Evolutionary conservation across 2,888 invertebrate genomes (phyloP), one percentile per base, ranked within the genome.

Genomic region (Netelia inedita): DNA sequence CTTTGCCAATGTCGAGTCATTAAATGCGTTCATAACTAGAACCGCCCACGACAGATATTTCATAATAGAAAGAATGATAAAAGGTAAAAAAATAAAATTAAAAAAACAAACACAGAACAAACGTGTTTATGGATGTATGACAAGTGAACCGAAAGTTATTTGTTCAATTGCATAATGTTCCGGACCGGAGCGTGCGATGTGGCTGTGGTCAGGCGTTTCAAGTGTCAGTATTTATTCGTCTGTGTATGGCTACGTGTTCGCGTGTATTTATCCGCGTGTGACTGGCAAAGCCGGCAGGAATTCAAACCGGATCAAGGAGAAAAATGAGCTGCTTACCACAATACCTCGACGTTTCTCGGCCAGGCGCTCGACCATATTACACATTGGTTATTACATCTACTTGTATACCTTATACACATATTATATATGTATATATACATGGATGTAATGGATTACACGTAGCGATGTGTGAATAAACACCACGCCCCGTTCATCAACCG

Each of bases 281-380:
- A 75, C 43, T 23, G 57, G 79, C 63, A 14, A 83, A 75, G 59
- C 35, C 57, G 66, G 55, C 19, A 57, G 75, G 75, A 87, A 80
- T 86, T 83, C 73, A 83, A 86, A 87, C 87, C 80, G 86, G 83
- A 86, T 86, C 76, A 84, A 85, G 75, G 79, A 79, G 78, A 83
- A 85, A 86, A 84, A 69, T 59, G 53, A 82, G 61, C 69, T 79
- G 78, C 81, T 85, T 74, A 68, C 76, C 71, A 85, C 84, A 78
- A 81, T 81, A 66, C 72, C 75, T 71, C 73, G 80, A 63, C 46
- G 55, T 71, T 82, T 84, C 73, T 84, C 61, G 72, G 55, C 16
- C 65, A 43, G 2, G 19, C 53, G 43, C n/a, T 57, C 35, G 23
- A n/a, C 19, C 19, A 74, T 23, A 23, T 41, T 50, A 53, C 66